A percentile compares a stretch with the other conserved stretches of the same genome.
These are phyloP conservation scores for Oophaga pumilio DNA, from an alignment of 2,113 vertebrate genomes.

Conservation along the genomic window DNA sequence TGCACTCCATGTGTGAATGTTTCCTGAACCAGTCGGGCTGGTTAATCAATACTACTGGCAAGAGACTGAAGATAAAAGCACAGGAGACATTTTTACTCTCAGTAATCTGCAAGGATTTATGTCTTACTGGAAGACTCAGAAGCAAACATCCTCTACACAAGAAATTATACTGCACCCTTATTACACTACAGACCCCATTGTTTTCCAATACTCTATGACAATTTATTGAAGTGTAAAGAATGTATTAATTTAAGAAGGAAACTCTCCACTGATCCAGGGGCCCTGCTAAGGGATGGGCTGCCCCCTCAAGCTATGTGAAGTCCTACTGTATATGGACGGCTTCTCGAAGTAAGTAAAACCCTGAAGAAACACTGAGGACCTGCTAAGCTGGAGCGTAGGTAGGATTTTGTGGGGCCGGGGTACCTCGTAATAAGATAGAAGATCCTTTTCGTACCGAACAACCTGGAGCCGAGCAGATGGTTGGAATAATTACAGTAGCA, in stretches of 20 bases:
- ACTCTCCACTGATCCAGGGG: background rate
- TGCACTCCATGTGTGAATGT: background rate
- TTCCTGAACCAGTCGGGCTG: conserved; percentile 32
- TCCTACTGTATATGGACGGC: background rate
- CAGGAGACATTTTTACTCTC: background rate
- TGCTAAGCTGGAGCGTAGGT: too few species aligned
- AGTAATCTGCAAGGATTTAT: conserved; percentile 3
- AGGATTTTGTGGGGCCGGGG: background rate
- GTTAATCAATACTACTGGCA: conserved; percentile 38
- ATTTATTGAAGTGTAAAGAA: background rate
- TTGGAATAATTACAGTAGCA: background rate
- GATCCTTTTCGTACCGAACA: too few species aligned
- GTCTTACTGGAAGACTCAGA: background rate
- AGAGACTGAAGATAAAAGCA: conserved; percentile 10
- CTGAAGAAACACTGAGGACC: too few species aligned
- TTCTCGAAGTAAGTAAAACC: background rate
- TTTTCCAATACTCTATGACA: background rate
- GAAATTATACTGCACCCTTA: background rate
- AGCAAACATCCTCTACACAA: background rate
- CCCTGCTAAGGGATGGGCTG: background rate
- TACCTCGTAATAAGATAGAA: background rate
- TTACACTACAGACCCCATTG: background rate
- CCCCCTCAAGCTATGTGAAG: background rate
- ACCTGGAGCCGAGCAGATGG: background rate
- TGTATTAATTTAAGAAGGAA: background rate